phyloP scores from a whole-genome alignment of 2,113 vertebrate genomes.

The Proteles cristata region DNA sequence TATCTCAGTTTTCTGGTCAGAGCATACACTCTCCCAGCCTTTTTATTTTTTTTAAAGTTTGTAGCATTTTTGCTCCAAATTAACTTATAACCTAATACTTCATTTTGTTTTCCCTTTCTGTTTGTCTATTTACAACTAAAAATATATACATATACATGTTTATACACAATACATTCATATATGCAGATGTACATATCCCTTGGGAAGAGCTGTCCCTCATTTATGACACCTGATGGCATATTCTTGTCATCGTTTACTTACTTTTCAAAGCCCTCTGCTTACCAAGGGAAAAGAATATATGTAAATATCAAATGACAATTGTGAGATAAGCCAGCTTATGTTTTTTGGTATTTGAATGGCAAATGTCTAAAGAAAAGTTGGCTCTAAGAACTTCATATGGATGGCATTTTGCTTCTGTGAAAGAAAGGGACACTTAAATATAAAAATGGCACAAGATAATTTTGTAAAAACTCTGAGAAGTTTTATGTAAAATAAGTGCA shows the following conservation, averaged over 20 bases:
- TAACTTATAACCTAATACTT: background rate
- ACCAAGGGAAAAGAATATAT: conserved; percentile 46
- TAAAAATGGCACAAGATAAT: conserved; percentile 41
- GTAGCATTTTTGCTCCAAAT: conserved; percentile 45
- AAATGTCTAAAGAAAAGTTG: conserved; percentile 66
- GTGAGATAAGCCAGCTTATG: conserved; percentile 41
- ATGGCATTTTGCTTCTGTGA: conserved; percentile 60
- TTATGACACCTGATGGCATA: conserved; percentile 42
- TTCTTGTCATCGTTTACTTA: conserved; percentile 51
- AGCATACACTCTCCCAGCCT: background rate
- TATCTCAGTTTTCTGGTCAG: conserved; percentile 65
- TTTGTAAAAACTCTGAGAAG: background rate
- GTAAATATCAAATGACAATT: conserved; percentile 54
- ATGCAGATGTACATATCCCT: background rate
- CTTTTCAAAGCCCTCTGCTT: conserved; percentile 55
- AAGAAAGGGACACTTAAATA: conserved; percentile 42
- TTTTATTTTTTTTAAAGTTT: conserved; percentile 7
- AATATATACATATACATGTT: conserved; percentile 19
- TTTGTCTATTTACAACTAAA: conserved; percentile 40
- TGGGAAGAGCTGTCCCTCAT: conserved; percentile 35
- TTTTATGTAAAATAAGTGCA: conserved; percentile 33
- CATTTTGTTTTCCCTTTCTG: background rate
- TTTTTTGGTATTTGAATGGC: conserved; percentile 69
- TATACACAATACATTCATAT: conserved; percentile 5
- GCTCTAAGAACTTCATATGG: conserved; percentile 53